Percentiles rank a stretch among this genome's conserved stretches.
These are phyloP conservation scores for Hemiscyllium ocellatum DNA, from an alignment of 2,113 vertebrate species.

Conservation along the genomic window DNA sequence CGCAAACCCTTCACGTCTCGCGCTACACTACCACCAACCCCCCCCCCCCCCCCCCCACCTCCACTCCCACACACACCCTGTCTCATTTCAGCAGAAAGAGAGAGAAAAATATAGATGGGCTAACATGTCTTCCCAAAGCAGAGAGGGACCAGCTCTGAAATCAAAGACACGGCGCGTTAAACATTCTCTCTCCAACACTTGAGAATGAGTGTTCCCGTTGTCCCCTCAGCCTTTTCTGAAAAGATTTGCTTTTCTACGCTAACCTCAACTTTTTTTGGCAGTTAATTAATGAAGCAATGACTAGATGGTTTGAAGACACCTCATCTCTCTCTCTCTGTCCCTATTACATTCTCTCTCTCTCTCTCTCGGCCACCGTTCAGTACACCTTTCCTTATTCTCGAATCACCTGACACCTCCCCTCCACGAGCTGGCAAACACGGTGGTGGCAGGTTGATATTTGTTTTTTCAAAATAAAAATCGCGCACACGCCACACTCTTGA, in stretches of 20 bases:
- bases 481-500: not conserved
- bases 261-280: not conserved
- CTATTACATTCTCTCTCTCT: not conserved
- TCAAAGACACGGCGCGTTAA: not conserved
- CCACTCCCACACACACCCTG: not conserved
- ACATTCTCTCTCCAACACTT: not conserved
- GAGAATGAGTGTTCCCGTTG: not conserved
- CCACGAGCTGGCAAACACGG: not conserved
- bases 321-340: not conserved
- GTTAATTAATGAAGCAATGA: not conserved
- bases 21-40: slow-evolving; percentile 29
- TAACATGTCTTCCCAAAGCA: slow-evolving; percentile 38
- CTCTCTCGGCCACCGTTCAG: slow-evolving; percentile 20
- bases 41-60: too few species aligned
- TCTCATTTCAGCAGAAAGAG: slow-evolving; percentile 38
- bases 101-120: slow-evolving; percentile 39
- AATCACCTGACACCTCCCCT: not conserved
- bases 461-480: too few species aligned
- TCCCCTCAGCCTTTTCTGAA: not conserved
- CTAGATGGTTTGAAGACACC: not conserved
- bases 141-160: not conserved
- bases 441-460: too few species aligned
- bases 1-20: slow-evolving; percentile 34
- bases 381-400: not conserved
- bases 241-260: not conserved